Evolutionary conservation across 1,140 invertebrate species (phyloP).

Genomic region (Phenacoccus solenopsis): DNA sequence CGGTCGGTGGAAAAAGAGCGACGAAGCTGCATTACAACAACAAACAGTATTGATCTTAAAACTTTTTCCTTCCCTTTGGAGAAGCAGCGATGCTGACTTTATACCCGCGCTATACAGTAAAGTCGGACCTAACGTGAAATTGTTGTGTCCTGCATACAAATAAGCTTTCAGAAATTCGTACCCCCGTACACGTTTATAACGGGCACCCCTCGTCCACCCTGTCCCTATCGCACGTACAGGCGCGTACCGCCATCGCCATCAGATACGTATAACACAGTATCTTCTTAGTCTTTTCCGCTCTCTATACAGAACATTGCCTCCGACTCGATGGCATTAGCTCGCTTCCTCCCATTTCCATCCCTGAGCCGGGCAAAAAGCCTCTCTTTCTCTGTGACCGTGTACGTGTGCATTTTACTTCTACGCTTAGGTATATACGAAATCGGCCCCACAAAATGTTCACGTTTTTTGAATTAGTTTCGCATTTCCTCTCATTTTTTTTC

Average conservation of each 20-base stretch:
- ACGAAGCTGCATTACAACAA: not conserved
- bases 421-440: not conserved
- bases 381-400: not conserved
- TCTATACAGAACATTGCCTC: not conserved
- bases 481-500: too few species aligned
- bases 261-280: not conserved
- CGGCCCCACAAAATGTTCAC: not conserved
- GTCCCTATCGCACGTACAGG: too few species aligned
- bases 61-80: not conserved
- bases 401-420: not conserved
- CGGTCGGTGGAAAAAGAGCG: not conserved
- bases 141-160: conserved; percentile 1
- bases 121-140: conserved; percentile 1
- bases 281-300: not conserved
- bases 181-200: not conserved
- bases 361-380: not conserved
- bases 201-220: not conserved
- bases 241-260: not conserved
- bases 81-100: not conserved
- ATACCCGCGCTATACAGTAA: not conserved
- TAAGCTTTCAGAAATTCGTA: not conserved
- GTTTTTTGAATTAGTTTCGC: not conserved
- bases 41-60: conserved; percentile 3
- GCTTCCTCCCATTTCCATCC: not conserved
- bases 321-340: not conserved